Percentiles rank a stretch among this genome's conserved stretches.
Evolutionary conservation across 1,140 invertebrate genomes (phyloP).

Genomic region (Nautilus pompilius): DNA sequence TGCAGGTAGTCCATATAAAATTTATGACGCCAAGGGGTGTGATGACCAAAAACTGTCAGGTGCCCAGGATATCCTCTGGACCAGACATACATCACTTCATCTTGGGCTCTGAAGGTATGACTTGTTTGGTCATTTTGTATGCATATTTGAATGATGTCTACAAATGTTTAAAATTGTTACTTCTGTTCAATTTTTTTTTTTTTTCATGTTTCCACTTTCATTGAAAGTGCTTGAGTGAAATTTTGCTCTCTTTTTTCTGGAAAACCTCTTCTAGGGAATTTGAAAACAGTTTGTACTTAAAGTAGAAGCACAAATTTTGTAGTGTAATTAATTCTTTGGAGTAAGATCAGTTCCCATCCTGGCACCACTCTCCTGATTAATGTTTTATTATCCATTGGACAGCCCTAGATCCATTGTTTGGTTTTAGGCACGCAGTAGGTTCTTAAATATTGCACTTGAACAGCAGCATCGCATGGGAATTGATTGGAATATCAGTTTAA

Average conservation of each 20-base stretch:
- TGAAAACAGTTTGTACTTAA: too few relatives aligned
- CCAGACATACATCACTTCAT: constrained; percentile 96
- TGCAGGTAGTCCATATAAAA: constrained; percentile 74
- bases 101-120: constrained; percentile 84
- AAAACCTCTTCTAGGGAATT: not conserved
- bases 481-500: too few relatives aligned
- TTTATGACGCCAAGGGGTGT: constrained; percentile 84
- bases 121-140: not conserved
- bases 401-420: too few relatives aligned
- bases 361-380: too few relatives aligned
- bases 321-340: too few relatives aligned
- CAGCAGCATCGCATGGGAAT: too few relatives aligned
- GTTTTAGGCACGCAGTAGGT: too few relatives aligned
- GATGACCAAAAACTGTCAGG: constrained; percentile 80
- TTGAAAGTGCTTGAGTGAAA: not conserved
- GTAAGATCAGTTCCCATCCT: too few relatives aligned
- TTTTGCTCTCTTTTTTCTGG: not conserved
- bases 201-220: not conserved
- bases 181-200: not conserved
- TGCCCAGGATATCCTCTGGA: constrained; percentile 75
- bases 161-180: not conserved
- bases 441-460: too few relatives aligned
- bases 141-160: not conserved
- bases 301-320: too few relatives aligned
- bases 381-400: too few relatives aligned